Percentiles rank a stretch among this genome's conserved stretches.
Evolutionary conservation across 2,797 vertebrate species (phyloP).

Genomic region (Novumbra hubbsi): DNA sequence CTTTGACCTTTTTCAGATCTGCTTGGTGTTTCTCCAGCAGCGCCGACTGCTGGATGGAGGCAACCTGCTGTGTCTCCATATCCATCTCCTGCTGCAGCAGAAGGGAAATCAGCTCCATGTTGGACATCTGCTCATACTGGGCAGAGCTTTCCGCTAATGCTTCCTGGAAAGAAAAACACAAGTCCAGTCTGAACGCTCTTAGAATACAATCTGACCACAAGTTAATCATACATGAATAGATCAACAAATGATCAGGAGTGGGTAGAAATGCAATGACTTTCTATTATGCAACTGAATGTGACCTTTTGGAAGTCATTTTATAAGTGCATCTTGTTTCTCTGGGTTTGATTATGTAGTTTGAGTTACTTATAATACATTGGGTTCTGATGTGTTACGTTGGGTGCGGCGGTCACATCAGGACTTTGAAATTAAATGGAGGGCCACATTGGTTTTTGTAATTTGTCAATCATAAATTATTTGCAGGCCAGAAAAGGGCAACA

Average conservation of each 20-base stretch:
- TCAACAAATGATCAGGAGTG: background rate
- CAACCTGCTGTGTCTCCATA: slow-evolving; percentile 75
- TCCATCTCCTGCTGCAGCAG: slow-evolving; percentile 91
- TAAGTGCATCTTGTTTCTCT: background rate
- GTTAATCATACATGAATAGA: background rate
- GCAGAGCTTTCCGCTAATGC: slow-evolving; percentile 69
- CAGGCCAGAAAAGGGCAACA: too few species aligned
- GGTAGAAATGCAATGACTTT: background rate
- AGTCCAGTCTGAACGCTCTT: background rate
- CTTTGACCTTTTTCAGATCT: slow-evolving; percentile 85
- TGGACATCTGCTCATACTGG: slow-evolving; percentile 90
- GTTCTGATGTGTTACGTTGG: too few species aligned
- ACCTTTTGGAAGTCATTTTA: background rate
- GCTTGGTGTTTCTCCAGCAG: slow-evolving; percentile 81
- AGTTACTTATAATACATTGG: too few species aligned
- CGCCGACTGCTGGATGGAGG: slow-evolving; percentile 64
- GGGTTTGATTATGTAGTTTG: too few species aligned
- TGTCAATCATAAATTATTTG: too few species aligned
- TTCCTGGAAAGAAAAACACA: slow-evolving; percentile 44
- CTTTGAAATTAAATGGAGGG: too few species aligned
- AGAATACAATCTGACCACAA: background rate
- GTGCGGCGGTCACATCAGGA: too few species aligned
- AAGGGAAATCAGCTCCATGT: slow-evolving; percentile 92
- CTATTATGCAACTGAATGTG: background rate
- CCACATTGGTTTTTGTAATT: too few species aligned